Evolutionary conservation across 2,888 invertebrate species (phyloP), one percentile per base, ranked within the genome.

Genomic region (Helicoverpa assulta): DNA sequence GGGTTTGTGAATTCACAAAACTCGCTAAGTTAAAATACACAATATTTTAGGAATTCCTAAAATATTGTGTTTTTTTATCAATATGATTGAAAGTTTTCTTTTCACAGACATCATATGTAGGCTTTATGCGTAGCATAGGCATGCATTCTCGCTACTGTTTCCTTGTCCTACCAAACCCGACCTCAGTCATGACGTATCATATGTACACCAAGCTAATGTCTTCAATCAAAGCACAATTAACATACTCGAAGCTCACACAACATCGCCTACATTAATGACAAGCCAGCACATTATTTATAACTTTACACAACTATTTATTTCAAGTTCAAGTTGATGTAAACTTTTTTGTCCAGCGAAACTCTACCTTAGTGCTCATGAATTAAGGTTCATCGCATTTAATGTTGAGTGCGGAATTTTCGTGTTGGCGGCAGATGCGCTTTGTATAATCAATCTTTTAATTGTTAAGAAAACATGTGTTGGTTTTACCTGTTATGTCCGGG

Each of bases 281-380:
- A 51, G 66, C 76, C 81, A 85, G 73, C 77, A 80, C 33, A 80
- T 81, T 78, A 80, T 78, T 84, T 82, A 80, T 72, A 71, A 68
- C 60, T 72, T 71, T 68, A 78, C 71, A 57, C 76, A 82, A 79
- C 72, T 71, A 69, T 72, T 64, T 68, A 70, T 55, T 80, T 84
- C 85, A 88, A 87, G 88, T 86, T 88, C 87, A 87, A 86, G 87
- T 85, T 85, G 76, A 87, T 76, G 54, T 52, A 16, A 21, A 57
- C 64, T 51, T 57, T 63, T 57, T 56, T 71, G 63, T 26, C 58
- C 72, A 51, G 29, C 56, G 12, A 80, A 59, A 63, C 40, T 7
- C 3, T 50, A 56, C 70, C 56, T 58, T 84, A 68, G 7, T 0
- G 0, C 3, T 5, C 21, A 1, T 0, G 0, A 0, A 0, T 57